Evolutionary conservation across 2,113 vertebrate genomes (phyloP).

Genomic region (Rhinolophus ferrumequinum): DNA sequence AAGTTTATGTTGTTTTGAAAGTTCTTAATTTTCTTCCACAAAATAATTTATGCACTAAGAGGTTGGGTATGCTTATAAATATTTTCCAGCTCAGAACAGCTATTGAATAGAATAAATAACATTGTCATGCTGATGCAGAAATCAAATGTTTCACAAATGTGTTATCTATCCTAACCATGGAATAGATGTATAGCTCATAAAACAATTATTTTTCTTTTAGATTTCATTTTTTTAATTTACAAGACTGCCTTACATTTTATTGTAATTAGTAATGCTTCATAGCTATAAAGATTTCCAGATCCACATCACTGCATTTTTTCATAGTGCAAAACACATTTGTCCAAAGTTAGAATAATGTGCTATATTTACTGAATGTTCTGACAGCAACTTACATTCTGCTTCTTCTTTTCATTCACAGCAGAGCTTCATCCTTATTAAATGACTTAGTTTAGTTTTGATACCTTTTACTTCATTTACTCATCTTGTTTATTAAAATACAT

Average conservation of each 20-base stretch:
- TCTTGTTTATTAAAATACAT: constrained; percentile 51
- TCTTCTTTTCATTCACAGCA: constrained; percentile 33
- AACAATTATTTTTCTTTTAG: constrained; percentile 42
- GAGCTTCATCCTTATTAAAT: constrained; percentile 26
- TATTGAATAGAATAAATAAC: constrained; percentile 54
- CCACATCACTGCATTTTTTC: constrained; percentile 42
- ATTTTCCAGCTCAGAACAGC: constrained; percentile 44
- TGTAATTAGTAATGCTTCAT: constrained; percentile 53
- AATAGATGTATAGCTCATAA: constrained; percentile 29
- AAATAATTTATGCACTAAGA: constrained; percentile 67
- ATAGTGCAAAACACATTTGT: constrained; percentile 51
- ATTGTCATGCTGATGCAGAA: constrained; percentile 25
- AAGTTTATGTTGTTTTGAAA: constrained; percentile 73
- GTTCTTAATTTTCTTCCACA: constrained; percentile 67
- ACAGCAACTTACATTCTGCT: background rate
- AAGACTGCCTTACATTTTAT: constrained; percentile 46
- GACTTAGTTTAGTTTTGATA: background rate
- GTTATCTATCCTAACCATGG: background rate
- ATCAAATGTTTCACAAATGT: constrained; percentile 40
- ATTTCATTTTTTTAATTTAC: constrained; percentile 30
- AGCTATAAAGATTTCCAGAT: constrained; percentile 37
- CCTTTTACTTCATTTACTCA: background rate
- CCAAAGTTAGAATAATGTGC: constrained; percentile 43
- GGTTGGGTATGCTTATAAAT: constrained; percentile 61
- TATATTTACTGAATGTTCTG: constrained; percentile 46